Evolutionary conservation across 2,888 invertebrate genomes (phyloP), one percentile per base, ranked within the genome.

Genomic region (Patella caerulea): DNA sequence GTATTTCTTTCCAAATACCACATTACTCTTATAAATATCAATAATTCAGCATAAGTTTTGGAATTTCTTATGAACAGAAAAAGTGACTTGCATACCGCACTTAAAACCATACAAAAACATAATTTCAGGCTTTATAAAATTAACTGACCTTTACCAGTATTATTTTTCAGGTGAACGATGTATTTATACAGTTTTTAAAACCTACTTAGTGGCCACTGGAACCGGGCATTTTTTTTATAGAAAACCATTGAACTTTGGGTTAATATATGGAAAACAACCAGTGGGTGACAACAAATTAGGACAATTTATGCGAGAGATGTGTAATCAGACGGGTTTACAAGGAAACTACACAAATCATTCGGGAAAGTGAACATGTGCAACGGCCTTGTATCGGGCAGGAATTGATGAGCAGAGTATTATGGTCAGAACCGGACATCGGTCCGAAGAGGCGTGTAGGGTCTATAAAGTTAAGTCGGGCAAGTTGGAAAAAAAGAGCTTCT

Each of bases 331-430:
- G 1, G 76, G 76, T 55, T 14, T 76, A 19, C 12, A 55, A n/a
- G 76, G 76, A 9, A 71, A 76, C 45, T 76, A 55, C 53, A 54
- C 71, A 24, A 76, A 76, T 45, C 76, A 76, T 55, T 71, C 56
- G 24, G 76, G 76, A 14, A 76, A 76, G 56, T 29, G 76, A 54
- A 72, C 71, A 17, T 76, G 71, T 76, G 76, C 76, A 17, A 76
- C 71, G 7, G 45, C 59, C 14, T 19, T 76, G n/a, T 76, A 76
- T 59, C 71, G 56, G 15, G 75, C 14, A 14, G 56, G 17, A 3
- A 56, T 56, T 17, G 15, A 14, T 2, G 56, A 17, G 17, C 56
- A 56, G 56, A 17, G 56, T 56, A 56, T 56, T 17, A 56, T 14
- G 17, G 56, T 7, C 56, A 34, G 34, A 34, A 34, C 34, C 34